Evolutionary conservation across 2,888 invertebrate genomes (phyloP), one percentile per base, ranked within the genome.

Genomic region (Watsonalla cultraria): DNA sequence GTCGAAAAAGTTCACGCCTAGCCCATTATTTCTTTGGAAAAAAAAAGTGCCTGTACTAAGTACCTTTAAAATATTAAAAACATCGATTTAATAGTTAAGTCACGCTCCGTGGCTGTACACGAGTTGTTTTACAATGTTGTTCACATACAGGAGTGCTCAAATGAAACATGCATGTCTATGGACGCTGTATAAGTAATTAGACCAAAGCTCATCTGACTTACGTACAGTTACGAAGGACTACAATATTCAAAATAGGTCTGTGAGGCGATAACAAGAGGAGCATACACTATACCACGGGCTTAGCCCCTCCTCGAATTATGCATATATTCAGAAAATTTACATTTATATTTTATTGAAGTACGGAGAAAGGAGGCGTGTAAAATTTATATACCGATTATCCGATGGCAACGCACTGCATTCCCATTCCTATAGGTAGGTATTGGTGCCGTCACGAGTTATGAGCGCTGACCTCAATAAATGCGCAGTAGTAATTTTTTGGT

Each of bases 121-220:
- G 78, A 74, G 75, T 76, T 74, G 76, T 78, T 81, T 79, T 76
- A 78, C 80, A 74, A 84, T 81, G 80, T 78, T 78, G 77, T 80
- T 78, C 80, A 80, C 80, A 80, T 75, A 77, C 70, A 24, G 24
- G 24, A 24, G 24, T 66, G 70, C 67, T 73, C 75, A 70, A 72
- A 74, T 79, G 72, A 76, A 70, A 72, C 74, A 69, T 70, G 72
- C 63, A 59, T 58, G 56, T 68, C 58, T 76, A 72, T 70, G 68
- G 62, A 65, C 68, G 60, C 69, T 77, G 77, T 76, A 67, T 78
- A 74, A 74, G 74, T 80, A 82, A 83, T 82, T 78, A 74, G 72
- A 68, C 58, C 56, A 58, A 49, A 14, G 37, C 15, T 39, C 52
- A 48, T 53, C 42, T 51, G n/a, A 50, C 39, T 39, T 46, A 13